Base-by-base conservation (phyloP, 2,113 vertebrate species). In the Tringa solitaria region DNA sequence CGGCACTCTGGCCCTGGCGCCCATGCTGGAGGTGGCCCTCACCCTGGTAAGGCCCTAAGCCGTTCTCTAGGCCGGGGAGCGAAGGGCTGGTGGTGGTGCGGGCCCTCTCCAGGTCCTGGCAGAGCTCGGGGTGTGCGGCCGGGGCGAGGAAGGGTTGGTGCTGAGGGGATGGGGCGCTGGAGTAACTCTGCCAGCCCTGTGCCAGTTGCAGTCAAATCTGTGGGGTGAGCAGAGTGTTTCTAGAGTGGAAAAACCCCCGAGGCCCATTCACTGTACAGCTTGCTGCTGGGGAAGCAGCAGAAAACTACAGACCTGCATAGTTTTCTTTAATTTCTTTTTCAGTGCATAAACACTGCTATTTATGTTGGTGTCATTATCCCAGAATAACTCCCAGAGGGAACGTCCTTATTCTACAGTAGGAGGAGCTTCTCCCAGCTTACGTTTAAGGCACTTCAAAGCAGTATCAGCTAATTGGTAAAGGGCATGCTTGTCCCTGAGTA, bases 11-110 rank as follows among this genome's bases (percentile, higher is more conserved):
- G 99, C 99, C 32, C 98, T 99, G 70, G 98, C 99, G 6, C 99
- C 99, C 21, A 99, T 99, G 99, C 97, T 99, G 67, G 99, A 99
- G 97, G 99, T 99, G 93, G 99, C 99, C 16, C 97, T 99, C 63
- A 99, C 98, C 4, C 95, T 99, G 99, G 99, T 99, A 96, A 99
- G 99, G 81, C 5, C 12, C 9, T 9, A 4, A 60, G 37, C 12
- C 28, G 17, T 32, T 50, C 15, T 24, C 8, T 9, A 1, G 27
- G 56, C 22, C 1, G 14, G 19, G 1, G 12, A 28, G 18, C 1
- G 23, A 3, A 8, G 60, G 6, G 39, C 3, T 14, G 33, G 21
- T 7, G 8, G 18, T 3, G 8, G 23, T 16, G 35, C 8, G 22
- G 9, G 14, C 35, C 11, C 30, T 24, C 9, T 43, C 20, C 21